Base-by-base conservation (phyloP, 92 coral and sea anemone genomes). In the Phymanthus crucifer region DNA sequence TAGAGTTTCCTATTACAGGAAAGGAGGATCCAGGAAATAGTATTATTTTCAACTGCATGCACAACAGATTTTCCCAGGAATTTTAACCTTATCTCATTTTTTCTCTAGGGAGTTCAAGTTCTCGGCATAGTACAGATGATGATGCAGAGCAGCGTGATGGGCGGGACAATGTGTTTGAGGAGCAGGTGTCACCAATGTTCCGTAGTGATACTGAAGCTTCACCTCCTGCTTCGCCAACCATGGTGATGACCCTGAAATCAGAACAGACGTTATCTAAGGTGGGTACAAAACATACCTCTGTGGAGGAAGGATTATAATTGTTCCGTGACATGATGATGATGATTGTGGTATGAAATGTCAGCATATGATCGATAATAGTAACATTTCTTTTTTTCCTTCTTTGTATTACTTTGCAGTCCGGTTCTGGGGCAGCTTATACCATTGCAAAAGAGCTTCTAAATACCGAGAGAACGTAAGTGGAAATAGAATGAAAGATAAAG, bases 391-490 rank as follows among this genome's bases (percentile, higher is more conserved):
- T 0, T 21, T 21, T 54, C 14, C 65, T 19, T 26, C 38, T 17
- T n/a, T 24, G 32, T 81, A n/a, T n/a, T n/a, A n/a, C 74, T 24
- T 21, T 77, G 4, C 61, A 87, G 91, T 87, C 85, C 8, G 83
- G 76, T 26, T 76, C 72, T 74, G 92, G 91, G 33, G 91, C 97
- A 0, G 94, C 95, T 43, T 90, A 93, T 83, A 93, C 89, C 78
- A 90, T 95, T 52, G 97, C 95, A 19, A 87, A 89, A 52, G 98
- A 95, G 77, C 93, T 95, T 1, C 72, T 95, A 38, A 89, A 89
- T 73, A 95, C 98, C 24, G 98, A 95, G 71, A 88, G 97, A 83
- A 95, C 98, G 97, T 95, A 87, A 78, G 97, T 75, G 10, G 34
- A 24, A 61, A 24, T 61, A 16, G 12, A 29, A 24, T 12, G 34